These are phyloP conservation scores for Eucera pruinosa DNA, from an alignment of 2,888 invertebrate species.

Conservation along the genomic window DNA sequence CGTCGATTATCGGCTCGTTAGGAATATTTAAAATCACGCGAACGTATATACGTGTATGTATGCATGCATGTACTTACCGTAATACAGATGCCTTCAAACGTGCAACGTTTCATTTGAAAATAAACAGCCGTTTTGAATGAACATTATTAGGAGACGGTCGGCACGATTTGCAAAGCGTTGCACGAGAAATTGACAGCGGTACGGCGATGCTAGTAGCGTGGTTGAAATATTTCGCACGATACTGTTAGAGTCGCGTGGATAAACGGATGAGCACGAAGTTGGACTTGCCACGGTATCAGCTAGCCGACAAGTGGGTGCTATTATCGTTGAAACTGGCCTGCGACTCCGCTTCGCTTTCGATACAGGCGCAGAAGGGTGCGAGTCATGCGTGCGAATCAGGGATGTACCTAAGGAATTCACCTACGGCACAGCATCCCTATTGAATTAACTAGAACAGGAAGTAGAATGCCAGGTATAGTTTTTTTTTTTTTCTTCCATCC, in stretches of 20 bases:
- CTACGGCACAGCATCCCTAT: not conserved
- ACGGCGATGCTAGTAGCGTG: not conserved
- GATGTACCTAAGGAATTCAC: slow-evolving; percentile 34
- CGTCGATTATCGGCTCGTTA: not conserved
- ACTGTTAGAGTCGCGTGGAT: slow-evolving; percentile 19
- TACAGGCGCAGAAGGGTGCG: slow-evolving; percentile 58
- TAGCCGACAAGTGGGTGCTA: slow-evolving; percentile 66
- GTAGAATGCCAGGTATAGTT: not conserved
- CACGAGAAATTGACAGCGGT: not conserved
- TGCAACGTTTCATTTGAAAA: slow-evolving; percentile 21
- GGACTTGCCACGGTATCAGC: slow-evolving; percentile 53
- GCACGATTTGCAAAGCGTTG: slow-evolving; percentile 3
- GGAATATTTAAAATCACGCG: not conserved
- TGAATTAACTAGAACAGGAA: not conserved
- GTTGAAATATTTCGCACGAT: slow-evolving; percentile 15
- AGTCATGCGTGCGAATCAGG: slow-evolving; percentile 52
- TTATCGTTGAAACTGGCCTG: slow-evolving; percentile 59
- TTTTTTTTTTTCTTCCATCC: not conserved
- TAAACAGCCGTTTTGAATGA: not conserved
- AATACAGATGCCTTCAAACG: slow-evolving; percentile 1
- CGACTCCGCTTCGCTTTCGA: slow-evolving; percentile 43
- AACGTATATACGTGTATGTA: slow-evolving; percentile 31
- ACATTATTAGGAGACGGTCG: not conserved
- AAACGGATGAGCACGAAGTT: slow-evolving; percentile 18
- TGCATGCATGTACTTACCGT: no score